phyloP scores from a whole-genome alignment of 2,797 vertebrate species.

The Moxostoma hubbsi region DNA sequence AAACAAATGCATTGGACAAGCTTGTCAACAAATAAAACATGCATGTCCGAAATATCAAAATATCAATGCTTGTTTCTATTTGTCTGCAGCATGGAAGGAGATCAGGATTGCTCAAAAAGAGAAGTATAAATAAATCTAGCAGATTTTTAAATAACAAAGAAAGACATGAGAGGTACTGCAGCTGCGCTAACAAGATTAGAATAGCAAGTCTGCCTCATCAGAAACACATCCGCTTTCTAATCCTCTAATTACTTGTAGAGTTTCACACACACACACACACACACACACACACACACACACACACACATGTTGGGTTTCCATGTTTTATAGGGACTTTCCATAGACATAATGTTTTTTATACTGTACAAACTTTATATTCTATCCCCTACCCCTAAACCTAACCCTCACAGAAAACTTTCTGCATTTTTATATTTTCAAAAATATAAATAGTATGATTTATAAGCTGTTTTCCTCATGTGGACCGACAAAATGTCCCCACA shows the following conservation, averaged over 20 bases:
- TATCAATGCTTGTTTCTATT: neutral
- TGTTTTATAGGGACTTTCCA: no score
- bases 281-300: slow-evolving; percentile 8
- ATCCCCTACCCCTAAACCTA: no score
- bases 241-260: slow-evolving; percentile 16
- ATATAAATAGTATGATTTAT: no score
- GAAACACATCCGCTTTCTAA: slow-evolving; percentile 30
- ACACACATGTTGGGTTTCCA: no score
- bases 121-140: slow-evolving; percentile 10
- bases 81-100: neutral
- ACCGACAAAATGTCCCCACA: no score
- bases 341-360: no score
- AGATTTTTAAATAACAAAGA: slow-evolving; percentile 49
- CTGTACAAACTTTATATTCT: no score
- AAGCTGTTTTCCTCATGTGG: no score
- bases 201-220: slow-evolving; percentile 41
- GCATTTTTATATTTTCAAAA: no score
- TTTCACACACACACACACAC: slow-evolving; percentile 8
- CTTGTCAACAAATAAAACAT: slow-evolving; percentile 1
- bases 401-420: no score
- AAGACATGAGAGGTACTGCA: slow-evolving; percentile 23
- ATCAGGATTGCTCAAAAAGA: slow-evolving; percentile 6
- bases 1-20: neutral
- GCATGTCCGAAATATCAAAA: slow-evolving; percentile 5
- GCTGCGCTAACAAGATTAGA: slow-evolving; percentile 51